These are phyloP conservation scores for Arenicola marina DNA, from an alignment of 2,888 invertebrate genomes.

Conservation along the genomic window DNA sequence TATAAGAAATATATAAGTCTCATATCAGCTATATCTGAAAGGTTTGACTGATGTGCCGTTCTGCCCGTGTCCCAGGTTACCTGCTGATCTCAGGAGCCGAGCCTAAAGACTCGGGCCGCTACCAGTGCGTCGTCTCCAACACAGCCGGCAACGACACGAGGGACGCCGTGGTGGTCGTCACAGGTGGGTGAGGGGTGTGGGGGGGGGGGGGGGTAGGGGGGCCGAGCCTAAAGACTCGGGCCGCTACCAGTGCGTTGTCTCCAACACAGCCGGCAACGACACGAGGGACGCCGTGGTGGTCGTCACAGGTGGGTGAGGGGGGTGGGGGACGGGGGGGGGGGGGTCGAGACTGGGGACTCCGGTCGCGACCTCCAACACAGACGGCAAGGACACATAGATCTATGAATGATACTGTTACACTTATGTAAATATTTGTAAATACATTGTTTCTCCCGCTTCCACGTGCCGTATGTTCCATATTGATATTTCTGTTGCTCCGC, in stretches of 20 bases:
- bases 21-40: no score
- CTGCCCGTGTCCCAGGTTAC: no score
- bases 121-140: constrained; percentile 54
- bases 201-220: no score
- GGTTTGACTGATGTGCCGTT: no score
- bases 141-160: constrained; percentile 51
- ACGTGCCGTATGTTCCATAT: no score
- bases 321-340: no score
- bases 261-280: constrained; percentile 51
- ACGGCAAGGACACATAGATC: constrained; percentile 49
- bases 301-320: constrained; percentile 54
- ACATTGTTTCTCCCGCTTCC: no score
- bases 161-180: constrained; percentile 46
- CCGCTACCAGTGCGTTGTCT: constrained; percentile 52
- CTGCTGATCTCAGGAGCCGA: constrained; percentile 47
- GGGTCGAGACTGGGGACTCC: constrained; percentile 45
- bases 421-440: no score
- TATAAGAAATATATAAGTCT: no score
- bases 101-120: constrained; percentile 48
- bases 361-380: constrained; percentile 51
- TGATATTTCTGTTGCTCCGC: no score
- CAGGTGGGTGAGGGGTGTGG: no score
- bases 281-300: constrained; percentile 49
- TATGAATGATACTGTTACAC: no score
- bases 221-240: constrained; percentile 48